Conservation (phyloP, 2,797 vertebrate species). For the Rhinogobio ventralis region DNA sequence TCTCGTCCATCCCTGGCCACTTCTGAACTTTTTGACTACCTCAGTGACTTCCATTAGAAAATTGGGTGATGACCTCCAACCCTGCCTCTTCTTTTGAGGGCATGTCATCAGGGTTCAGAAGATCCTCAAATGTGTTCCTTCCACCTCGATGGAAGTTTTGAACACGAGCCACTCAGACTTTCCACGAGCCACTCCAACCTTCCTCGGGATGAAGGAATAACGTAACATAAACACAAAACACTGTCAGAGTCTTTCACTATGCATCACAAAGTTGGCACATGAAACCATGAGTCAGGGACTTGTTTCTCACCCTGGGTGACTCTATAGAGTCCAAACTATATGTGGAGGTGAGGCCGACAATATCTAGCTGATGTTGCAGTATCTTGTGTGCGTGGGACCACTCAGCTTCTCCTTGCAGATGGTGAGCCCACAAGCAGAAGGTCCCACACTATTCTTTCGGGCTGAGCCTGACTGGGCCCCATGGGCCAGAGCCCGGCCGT, state of each 20-base stretch:
- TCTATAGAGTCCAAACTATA: not conserved
- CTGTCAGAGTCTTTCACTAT: not conserved
- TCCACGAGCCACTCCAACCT: too few relatives aligned
- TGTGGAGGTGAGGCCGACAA: not conserved
- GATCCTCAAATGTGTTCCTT: not conserved
- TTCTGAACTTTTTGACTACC: not conserved
- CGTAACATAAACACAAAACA: not conserved
- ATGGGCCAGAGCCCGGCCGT: not conserved
- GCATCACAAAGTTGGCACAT: not conserved
- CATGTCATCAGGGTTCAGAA: not conserved
- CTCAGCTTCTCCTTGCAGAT: not conserved
- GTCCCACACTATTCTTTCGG: not conserved
- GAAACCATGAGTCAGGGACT: not conserved
- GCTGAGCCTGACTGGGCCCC: not conserved
- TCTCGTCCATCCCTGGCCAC: not conserved
- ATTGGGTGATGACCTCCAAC: not conserved
- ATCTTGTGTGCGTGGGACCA: not conserved
- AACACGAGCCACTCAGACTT: not conserved
- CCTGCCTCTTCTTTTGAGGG: not conserved
- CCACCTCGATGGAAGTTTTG: not conserved
- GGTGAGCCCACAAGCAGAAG: not conserved
- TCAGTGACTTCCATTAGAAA: not conserved
- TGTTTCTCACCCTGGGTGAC: not conserved
- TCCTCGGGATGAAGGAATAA: not conserved
- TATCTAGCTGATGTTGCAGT: not conserved